These are phyloP conservation scores for Drosophila acutilabella DNA, from an alignment of 2,888 invertebrate genomes.

Conservation along the genomic window DNA sequence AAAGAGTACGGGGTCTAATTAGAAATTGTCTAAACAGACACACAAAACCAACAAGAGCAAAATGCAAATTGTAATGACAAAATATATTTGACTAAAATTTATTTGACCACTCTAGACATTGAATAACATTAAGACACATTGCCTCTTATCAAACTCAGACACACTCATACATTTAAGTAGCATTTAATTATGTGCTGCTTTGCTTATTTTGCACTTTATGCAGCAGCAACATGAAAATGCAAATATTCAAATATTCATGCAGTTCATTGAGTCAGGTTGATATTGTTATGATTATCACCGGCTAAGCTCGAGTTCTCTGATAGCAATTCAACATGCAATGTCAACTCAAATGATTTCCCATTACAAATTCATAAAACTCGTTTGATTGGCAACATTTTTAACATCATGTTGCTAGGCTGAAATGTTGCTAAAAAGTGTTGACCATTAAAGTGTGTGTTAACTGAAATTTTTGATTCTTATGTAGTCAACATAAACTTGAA, in stretches of 20 bases:
- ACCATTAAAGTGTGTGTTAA: too few species aligned
- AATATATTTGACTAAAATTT: conserved; percentile 16
- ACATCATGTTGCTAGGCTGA: conserved; percentile 19
- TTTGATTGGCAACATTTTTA: conserved; percentile 25
- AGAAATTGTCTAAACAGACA: conserved; percentile 40
- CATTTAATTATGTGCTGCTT: conserved; percentile 61
- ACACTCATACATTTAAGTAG: conserved; percentile 26
- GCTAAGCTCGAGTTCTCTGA: conserved; percentile 21
- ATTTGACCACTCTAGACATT: background rate
- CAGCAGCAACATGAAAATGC: conserved; percentile 45
- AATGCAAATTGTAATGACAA: conserved; percentile 21
- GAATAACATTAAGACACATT: conserved; percentile 11
- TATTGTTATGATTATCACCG: conserved; percentile 31
- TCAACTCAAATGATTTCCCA: conserved; percentile 17
- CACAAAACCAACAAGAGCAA: conserved; percentile 8
- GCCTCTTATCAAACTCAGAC: conserved; percentile 37
- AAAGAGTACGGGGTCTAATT: too few species aligned
- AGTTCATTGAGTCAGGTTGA: conserved; percentile 67
- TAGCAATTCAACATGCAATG: conserved; percentile 19
- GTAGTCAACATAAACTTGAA: too few species aligned
- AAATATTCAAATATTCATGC: conserved; percentile 38
- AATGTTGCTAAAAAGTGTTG: conserved; percentile 33
- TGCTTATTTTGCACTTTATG: conserved; percentile 73
- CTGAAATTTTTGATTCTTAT: too few species aligned
- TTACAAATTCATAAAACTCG: conserved; percentile 22